phyloP scores from a whole-genome alignment of 2,888 invertebrate species.

The Drosophila hawaiiensis region DNA sequence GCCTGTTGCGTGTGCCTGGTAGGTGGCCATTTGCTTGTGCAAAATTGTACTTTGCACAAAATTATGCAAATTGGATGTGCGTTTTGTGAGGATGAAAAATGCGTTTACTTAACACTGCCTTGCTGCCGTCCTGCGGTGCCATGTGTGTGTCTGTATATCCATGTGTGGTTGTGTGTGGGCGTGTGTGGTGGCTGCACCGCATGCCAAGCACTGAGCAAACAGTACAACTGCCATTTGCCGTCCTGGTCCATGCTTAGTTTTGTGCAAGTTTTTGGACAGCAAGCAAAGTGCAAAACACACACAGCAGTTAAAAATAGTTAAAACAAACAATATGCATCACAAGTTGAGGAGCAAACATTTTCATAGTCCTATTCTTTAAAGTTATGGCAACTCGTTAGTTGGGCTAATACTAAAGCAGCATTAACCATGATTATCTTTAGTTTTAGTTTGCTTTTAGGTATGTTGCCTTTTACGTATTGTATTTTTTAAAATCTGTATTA shows the following conservation, averaged over 20 bases:
- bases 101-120: constrained; percentile 34
- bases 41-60: constrained; percentile 73
- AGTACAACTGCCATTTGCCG: constrained; percentile 26
- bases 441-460: neutral
- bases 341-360: constrained; percentile 44
- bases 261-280: constrained; percentile 49
- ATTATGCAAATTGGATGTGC: constrained; percentile 81
- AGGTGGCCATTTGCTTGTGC: constrained; percentile 60
- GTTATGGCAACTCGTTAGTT: constrained; percentile 29
- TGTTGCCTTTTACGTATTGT: neutral
- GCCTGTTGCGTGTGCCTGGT: constrained; percentile 56
- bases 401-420: neutral
- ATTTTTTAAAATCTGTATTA: neutral
- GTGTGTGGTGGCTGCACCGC: constrained; percentile 53
- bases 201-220: constrained; percentile 68
- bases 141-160: constrained; percentile 10
- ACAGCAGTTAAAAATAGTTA: constrained; percentile 55
- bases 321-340: constrained; percentile 54
- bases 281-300: constrained; percentile 71
- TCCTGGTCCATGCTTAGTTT: constrained; percentile 18
- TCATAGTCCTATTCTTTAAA: constrained; percentile 10
- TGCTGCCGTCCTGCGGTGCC: constrained; percentile 22
- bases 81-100: constrained; percentile 68
- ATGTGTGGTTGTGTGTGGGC: constrained; percentile 11
- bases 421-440: neutral